These are phyloP conservation scores for Eulemur rufifrons DNA, from an alignment of 2,113 vertebrate genomes.

Conservation along the genomic window DNA sequence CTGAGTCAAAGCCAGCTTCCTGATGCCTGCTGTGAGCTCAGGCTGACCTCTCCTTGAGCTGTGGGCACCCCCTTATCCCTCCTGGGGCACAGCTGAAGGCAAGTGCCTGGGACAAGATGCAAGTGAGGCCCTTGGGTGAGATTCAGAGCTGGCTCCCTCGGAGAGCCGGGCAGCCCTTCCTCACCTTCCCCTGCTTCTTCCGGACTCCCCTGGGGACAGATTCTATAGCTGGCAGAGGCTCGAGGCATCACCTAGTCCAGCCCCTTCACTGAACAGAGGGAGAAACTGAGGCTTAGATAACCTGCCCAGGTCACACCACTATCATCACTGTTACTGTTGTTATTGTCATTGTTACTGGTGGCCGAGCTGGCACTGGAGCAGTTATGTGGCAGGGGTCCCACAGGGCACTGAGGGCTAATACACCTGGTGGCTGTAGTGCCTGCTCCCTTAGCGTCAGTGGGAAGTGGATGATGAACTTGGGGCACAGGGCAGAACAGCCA, in stretches of 20 bases:
- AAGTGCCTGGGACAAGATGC: background rate
- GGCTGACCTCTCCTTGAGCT: background rate
- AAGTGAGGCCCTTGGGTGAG: background rate
- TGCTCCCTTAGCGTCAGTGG: background rate
- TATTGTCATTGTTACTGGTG: background rate
- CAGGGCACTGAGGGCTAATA: background rate
- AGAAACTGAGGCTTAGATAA: background rate
- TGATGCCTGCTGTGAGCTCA: background rate
- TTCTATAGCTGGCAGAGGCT: background rate
- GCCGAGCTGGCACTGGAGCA: background rate
- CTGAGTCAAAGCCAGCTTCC: background rate
- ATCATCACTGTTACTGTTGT: background rate
- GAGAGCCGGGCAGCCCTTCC: background rate
- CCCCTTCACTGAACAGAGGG: background rate
- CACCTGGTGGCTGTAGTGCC: background rate
- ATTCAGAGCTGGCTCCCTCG: background rate
- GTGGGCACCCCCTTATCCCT: no score
- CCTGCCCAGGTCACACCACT: accelerated
- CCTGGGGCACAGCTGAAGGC: background rate
- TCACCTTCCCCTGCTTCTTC: background rate
- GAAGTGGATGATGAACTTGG: background rate
- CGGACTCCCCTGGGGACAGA: background rate
- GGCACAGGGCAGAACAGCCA: background rate
- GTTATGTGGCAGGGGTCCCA: background rate
- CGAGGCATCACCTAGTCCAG: background rate